Evolutionary conservation across 2,113 vertebrate species (phyloP).

Genomic region (Ctenodactylus gundi): DNA sequence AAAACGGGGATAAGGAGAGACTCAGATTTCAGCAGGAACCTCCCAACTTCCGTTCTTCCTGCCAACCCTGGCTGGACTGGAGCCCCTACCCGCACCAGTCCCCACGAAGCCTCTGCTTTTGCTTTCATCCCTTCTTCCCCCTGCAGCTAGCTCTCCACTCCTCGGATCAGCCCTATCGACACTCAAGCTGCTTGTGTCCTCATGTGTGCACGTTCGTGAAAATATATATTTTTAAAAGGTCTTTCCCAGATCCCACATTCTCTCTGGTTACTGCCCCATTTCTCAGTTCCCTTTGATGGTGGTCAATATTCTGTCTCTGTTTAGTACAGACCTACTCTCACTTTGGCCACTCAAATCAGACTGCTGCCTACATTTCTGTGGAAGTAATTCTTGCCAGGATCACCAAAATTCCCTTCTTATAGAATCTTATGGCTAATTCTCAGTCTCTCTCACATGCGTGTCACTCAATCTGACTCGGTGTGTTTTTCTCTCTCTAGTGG

Average conservation of each 20-base stretch:
- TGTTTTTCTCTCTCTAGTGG: background rate
- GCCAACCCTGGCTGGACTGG: background rate
- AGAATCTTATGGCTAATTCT: background rate
- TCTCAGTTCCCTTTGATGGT: background rate
- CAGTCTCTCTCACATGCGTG: background rate
- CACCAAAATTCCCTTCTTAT: background rate
- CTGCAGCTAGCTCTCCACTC: background rate
- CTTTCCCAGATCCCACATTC: too few species aligned
- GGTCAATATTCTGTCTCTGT: background rate
- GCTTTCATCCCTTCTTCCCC: background rate
- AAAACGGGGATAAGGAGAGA: background rate
- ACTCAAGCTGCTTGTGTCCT: background rate
- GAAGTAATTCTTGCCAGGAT: background rate
- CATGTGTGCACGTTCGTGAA: background rate
- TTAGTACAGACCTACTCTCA: background rate
- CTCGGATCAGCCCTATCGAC: background rate
- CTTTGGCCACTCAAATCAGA: background rate
- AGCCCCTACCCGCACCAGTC: accelerated
- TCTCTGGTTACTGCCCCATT: background rate
- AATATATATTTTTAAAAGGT: background rate
- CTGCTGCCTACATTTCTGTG: background rate
- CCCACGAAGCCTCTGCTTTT: background rate
- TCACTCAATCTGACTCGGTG: background rate
- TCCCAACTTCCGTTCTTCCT: background rate
- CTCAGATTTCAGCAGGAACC: background rate